phyloP scores from a whole-genome alignment of 2,113 vertebrate genomes.

The Brachionichthys hirsutus region DNA sequence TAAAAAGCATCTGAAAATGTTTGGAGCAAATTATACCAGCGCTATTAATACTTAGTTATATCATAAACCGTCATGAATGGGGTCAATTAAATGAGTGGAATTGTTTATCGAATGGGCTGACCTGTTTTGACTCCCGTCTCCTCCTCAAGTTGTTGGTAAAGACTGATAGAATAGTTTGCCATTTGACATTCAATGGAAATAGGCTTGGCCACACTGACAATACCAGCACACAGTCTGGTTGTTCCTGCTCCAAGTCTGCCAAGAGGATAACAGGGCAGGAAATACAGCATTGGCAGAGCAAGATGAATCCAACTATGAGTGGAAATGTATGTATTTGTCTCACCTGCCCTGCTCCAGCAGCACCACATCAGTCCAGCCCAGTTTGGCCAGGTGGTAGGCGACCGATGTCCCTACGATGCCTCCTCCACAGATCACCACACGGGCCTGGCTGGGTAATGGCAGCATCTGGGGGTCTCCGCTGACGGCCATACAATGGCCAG shows the following conservation, averaged over 20 bases:
- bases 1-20: neutral
- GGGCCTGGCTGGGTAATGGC: slow-evolving; percentile 83
- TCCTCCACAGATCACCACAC: slow-evolving; percentile 94
- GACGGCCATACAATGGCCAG: slow-evolving; percentile 45
- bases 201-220: slow-evolving; percentile 89
- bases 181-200: slow-evolving; percentile 89
- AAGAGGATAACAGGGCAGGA: slow-evolving; percentile 15
- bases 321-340: slow-evolving; percentile 31
- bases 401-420: slow-evolving; percentile 93
- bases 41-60: neutral
- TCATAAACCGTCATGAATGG: too few relatives aligned
- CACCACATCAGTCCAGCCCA: slow-evolving; percentile 93
- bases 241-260: slow-evolving; percentile 91
- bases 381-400: slow-evolving; percentile 92
- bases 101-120: slow-evolving; percentile 54
- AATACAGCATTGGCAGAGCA: neutral
- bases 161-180: slow-evolving; percentile 91
- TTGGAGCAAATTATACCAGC: neutral
- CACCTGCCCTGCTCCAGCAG: slow-evolving; percentile 97
- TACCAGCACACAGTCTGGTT: slow-evolving; percentile 90
- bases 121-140: slow-evolving; percentile 93
- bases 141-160: slow-evolving; percentile 88
- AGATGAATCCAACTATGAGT: neutral
- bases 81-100: neutral
- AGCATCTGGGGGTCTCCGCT: slow-evolving; percentile 60